phyloP scores from a whole-genome alignment of 2,797 vertebrate species.

The Yasuhikotakia modesta region DNA sequence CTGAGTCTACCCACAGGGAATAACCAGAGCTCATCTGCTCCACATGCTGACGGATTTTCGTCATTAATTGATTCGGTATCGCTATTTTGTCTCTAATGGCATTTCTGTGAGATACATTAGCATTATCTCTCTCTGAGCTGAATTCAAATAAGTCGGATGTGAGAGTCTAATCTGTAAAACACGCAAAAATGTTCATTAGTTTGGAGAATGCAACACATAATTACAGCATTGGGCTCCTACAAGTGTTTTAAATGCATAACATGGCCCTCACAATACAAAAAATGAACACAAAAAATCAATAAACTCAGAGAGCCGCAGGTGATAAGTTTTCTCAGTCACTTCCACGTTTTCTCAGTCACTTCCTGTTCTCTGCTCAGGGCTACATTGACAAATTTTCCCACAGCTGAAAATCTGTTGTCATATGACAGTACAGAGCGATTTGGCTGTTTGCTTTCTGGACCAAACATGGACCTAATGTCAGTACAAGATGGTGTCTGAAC shows the following conservation, averaged over 20 bases:
- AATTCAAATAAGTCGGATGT: background rate
- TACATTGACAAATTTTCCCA: constrained; percentile 40
- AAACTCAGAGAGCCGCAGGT: constrained; percentile 3
- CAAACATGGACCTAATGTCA: background rate
- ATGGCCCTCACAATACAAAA: background rate
- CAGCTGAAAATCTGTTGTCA: constrained; percentile 29
- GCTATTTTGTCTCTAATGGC: constrained; percentile 29
- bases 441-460: background rate
- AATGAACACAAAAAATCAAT: constrained; percentile 46
- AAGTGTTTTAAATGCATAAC: background rate
- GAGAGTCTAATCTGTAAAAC: background rate
- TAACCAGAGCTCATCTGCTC: constrained; percentile 27
- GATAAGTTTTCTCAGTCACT: no score
- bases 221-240: background rate
- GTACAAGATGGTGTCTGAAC: no score
- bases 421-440: background rate
- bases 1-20: constrained; percentile 29
- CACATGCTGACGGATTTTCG: constrained; percentile 20
- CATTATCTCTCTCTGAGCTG: constrained; percentile 19
- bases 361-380: constrained; percentile 21
- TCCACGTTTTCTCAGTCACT: constrained; percentile 40
- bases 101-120: constrained; percentile 23
- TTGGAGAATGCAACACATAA: background rate
- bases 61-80: constrained; percentile 46
- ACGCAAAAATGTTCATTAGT: background rate